Percentiles rank a stretch among this genome's conserved stretches.
phyloP scores from a whole-genome alignment of 2,113 vertebrate genomes.

The Tichodroma muraria region DNA sequence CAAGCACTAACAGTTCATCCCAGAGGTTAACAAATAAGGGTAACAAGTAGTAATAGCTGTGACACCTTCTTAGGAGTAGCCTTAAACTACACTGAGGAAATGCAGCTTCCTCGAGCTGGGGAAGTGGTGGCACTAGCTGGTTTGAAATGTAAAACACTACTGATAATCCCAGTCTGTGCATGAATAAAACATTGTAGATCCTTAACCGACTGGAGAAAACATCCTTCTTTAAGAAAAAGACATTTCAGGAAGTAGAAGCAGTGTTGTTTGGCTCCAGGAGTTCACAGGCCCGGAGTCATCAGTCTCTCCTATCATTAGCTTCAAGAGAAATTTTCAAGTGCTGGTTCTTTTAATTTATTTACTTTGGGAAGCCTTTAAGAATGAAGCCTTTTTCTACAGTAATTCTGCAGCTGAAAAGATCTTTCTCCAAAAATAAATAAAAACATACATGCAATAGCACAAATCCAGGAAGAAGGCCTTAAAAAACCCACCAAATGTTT shows the following conservation, averaged over 20 bases:
- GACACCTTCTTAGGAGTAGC: slow-evolving; percentile 34
- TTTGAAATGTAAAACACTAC: slow-evolving; percentile 40
- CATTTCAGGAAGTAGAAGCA: background rate
- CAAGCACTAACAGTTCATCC: background rate
- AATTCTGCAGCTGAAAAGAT: slow-evolving; percentile 8
- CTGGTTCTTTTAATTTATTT: slow-evolving; percentile 35
- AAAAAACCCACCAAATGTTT: background rate
- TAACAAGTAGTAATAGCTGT: background rate
- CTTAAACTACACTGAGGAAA: background rate
- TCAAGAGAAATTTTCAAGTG: slow-evolving; percentile 13
- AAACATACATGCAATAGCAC: background rate
- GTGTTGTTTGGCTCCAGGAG: slow-evolving; percentile 7
- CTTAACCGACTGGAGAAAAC: slow-evolving; percentile 3
- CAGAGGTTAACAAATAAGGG: slow-evolving; percentile 11
- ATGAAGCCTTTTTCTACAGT: background rate
- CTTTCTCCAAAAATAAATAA: slow-evolving; percentile 27
- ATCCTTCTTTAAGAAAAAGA: background rate
- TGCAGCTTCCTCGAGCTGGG: background rate
- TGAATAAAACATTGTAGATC: slow-evolving; percentile 41
- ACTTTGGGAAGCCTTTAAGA: slow-evolving; percentile 12
- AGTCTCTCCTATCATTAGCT: background rate
- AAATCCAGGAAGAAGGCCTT: slow-evolving; percentile 12
- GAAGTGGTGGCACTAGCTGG: background rate
- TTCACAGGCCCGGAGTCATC: background rate
- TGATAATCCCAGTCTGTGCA: background rate